Conservation (phyloP, 2,113 vertebrate species). For the Acinonyx jubatus region DNA sequence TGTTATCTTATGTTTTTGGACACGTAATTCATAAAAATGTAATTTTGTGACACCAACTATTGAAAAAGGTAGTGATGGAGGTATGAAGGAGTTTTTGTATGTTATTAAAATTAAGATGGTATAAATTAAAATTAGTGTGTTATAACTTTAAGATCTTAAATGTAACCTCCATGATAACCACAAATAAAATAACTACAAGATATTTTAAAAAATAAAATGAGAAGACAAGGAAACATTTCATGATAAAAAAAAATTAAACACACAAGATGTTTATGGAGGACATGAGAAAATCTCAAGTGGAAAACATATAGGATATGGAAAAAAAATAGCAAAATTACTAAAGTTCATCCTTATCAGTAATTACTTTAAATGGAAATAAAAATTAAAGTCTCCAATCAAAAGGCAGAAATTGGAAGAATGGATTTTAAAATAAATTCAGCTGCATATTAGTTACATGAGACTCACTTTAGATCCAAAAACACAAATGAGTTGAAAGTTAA, state of each 20-base stretch:
- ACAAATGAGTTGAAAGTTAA: not conserved
- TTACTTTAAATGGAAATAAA: not conserved
- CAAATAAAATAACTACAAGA: not conserved
- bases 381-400: not conserved
- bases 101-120: not conserved
- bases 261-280: not conserved
- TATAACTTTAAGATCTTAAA: not conserved
- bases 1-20: not conserved
- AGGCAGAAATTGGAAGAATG: not conserved
- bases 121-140: not conserved
- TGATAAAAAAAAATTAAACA: not conserved
- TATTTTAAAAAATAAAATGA: not conserved
- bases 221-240: not conserved
- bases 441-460: not conserved
- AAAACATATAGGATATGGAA: not conserved
- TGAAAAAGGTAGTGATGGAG: not conserved
- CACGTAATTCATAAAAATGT: not conserved
- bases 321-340: not conserved
- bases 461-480: not conserved
- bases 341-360: not conserved
- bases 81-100: not conserved
- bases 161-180: not conserved
- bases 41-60: not conserved
- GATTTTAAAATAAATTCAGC: not conserved
- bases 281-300: not conserved